Evolutionary conservation across 2,797 vertebrate genomes (phyloP).

Genomic region (Macropus fuliginosus): DNA sequence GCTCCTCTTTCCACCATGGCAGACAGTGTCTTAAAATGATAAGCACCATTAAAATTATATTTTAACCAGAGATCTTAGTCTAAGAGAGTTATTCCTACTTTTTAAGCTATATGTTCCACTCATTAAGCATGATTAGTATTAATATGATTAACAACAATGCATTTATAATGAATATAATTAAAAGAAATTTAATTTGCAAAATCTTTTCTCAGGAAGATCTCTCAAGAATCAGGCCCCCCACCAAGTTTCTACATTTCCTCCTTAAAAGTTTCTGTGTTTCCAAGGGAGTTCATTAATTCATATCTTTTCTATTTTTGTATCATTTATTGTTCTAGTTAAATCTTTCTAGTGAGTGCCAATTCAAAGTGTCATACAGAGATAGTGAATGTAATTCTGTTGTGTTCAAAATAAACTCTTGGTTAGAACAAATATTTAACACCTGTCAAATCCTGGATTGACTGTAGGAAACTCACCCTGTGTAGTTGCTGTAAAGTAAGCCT

Average conservation of each 20-base stretch:
- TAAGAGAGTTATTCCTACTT: conserved; percentile 4
- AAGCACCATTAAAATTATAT: not conserved
- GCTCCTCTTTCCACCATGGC: not conserved
- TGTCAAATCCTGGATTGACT: conserved; percentile 66
- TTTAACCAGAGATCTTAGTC: not conserved
- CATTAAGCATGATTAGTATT: conserved; percentile 21
- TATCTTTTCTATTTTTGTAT: conserved; percentile 73
- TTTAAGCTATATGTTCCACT: conserved; percentile 42
- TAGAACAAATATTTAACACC: conserved; percentile 78
- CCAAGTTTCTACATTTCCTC: conserved; percentile 28
- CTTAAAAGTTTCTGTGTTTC: conserved; percentile 62
- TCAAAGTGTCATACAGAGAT: conserved; percentile 61
- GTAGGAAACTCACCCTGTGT: conserved; percentile 26
- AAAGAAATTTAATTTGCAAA: conserved; percentile 11
- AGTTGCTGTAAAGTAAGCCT: conserved; percentile 58
- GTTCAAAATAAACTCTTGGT: conserved; percentile 73
- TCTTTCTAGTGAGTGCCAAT: conserved; percentile 58
- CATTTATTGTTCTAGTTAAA: conserved; percentile 70
- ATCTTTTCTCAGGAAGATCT: conserved; percentile 45
- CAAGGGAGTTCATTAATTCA: conserved; percentile 58
- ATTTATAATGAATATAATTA: conserved; percentile 59
- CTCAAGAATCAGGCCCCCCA: conserved; percentile 38
- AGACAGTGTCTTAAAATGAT: not conserved
- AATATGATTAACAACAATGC: conserved; percentile 51
- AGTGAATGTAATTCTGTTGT: conserved; percentile 49